phyloP scores from a whole-genome alignment of 1,140 invertebrate genomes.

The Thalassaphorura encarpata region DNA sequence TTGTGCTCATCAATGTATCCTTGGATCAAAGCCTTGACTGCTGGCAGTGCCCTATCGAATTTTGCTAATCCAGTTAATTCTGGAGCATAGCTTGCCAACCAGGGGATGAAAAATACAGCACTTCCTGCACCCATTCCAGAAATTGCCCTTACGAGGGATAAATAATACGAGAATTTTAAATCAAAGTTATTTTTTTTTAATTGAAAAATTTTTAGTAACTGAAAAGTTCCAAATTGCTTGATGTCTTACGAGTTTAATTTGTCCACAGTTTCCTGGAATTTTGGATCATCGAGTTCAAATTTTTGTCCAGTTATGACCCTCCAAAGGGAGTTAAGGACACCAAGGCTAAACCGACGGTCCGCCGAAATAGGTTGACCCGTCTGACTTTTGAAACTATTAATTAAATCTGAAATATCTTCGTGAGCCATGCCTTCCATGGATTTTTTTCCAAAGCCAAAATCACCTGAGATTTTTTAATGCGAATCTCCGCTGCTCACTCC shows the following conservation, averaged over 20 bases:
- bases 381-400: constrained; percentile 1
- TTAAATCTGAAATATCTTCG: constrained; percentile 23
- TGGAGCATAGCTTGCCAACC: background rate
- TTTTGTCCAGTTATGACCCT: constrained; percentile 8
- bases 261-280: background rate
- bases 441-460: constrained; percentile 26
- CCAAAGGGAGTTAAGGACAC: constrained; percentile 13
- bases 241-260: constrained; percentile 2
- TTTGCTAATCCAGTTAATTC: background rate
- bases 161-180: background rate
- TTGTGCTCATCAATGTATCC: constrained; percentile 4
- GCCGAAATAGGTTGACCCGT: background rate
- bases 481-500: constrained; percentile 27
- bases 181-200: background rate
- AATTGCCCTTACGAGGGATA: background rate
- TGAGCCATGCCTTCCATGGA: constrained; percentile 18
- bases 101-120: background rate
- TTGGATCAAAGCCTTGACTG: background rate
- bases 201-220: background rate
- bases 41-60: background rate
- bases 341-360: background rate
- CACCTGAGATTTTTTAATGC: constrained; percentile 20
- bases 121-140: background rate
- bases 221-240: background rate
- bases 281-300: constrained; percentile 9